Conservation (phyloP, 2,888 invertebrate genomes). For the Gibbula magus region DNA sequence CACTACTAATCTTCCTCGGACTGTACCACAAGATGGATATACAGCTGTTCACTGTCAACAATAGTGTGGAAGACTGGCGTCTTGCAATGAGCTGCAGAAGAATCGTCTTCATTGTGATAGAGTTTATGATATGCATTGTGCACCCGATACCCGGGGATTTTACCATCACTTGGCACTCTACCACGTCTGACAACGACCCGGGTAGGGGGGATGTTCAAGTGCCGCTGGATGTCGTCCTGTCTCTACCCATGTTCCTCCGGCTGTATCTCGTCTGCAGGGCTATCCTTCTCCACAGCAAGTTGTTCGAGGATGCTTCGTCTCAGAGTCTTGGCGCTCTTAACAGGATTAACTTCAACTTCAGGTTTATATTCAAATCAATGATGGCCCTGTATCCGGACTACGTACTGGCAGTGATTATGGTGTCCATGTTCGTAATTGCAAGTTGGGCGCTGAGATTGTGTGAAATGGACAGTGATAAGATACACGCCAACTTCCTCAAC, state of each 20-base stretch:
- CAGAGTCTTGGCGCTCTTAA: conserved; percentile 82
- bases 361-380: conserved; percentile 75
- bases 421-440: conserved; percentile 65
- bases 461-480: conserved; percentile 67
- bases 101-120: conserved; percentile 82
- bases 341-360: conserved; percentile 96
- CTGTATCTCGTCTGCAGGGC: conserved; percentile 69
- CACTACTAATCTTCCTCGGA: conserved; percentile 67
- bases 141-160: conserved; percentile 72
- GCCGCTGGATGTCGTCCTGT: conserved; percentile 70
- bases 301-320: conserved; percentile 73
- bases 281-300: conserved; percentile 72
- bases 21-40: conserved; percentile 72
- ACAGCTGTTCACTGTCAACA: conserved; percentile 71
- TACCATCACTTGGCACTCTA: conserved; percentile 58
- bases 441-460: conserved; percentile 73
- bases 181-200: conserved; percentile 46
- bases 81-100: conserved; percentile 67
- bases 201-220: conserved; percentile 43
- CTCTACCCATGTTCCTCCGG: conserved; percentile 72
- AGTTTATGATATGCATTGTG: conserved; percentile 77
- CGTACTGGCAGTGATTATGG: conserved; percentile 69
- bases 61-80: conserved; percentile 72
- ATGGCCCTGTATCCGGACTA: conserved; percentile 74
- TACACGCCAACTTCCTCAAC: conserved; percentile 68